Evolutionary conservation across 2,888 invertebrate genomes (phyloP).

Genomic region (Acanthopleura granulata): DNA sequence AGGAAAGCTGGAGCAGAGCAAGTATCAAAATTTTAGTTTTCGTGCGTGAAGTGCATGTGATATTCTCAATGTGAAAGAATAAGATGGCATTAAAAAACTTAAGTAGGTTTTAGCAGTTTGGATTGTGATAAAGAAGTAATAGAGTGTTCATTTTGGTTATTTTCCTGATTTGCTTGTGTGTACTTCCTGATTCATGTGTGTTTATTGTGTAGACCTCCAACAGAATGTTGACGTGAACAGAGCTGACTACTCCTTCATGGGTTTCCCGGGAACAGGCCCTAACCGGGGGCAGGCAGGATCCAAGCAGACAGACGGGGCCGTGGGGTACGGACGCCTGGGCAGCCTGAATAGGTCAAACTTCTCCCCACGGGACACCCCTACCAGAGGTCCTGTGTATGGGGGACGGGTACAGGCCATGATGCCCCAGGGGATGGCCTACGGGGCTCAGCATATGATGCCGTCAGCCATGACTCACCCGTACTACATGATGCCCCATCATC

Average conservation of each 20-base stretch:
- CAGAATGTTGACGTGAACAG: conserved; percentile 77
- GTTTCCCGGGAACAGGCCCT: not conserved
- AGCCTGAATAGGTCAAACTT: conserved; percentile 1
- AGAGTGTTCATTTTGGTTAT: no score
- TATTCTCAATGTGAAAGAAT: no score
- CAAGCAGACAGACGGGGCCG: not conserved
- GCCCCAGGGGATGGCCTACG: not conserved
- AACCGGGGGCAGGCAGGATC: not conserved
- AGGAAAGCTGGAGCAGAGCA: no score
- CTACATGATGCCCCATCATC: not conserved
- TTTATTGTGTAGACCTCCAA: conserved; percentile 76
- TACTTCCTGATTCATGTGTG: not conserved
- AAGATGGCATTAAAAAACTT: no score
- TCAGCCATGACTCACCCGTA: not conserved
- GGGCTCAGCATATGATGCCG: not conserved
- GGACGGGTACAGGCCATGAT: not conserved
- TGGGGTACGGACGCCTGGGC: not conserved
- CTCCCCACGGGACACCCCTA: not conserved
- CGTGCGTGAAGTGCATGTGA: no score
- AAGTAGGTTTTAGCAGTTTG: no score
- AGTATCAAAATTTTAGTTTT: no score
- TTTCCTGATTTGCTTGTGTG: no score
- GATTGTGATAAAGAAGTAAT: no score
- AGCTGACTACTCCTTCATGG: not conserved
- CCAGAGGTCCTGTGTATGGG: not conserved